Conservation (phyloP, 2,113 vertebrate genomes). For the Pitta sordida region DNA sequence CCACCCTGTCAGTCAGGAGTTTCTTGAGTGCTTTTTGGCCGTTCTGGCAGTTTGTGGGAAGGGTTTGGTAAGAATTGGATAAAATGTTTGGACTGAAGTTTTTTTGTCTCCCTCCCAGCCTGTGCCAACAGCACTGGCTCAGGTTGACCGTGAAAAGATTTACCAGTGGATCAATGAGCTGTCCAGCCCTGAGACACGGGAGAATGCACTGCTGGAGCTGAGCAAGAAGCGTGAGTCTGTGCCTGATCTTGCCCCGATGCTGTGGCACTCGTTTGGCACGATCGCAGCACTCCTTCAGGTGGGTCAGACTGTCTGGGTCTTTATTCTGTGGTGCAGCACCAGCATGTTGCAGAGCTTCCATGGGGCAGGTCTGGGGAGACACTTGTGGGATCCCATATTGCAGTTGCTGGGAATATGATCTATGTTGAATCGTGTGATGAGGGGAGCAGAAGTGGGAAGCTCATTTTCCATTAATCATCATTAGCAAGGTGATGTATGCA, state of each 20-base stretch:
- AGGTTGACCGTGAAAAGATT: conserved; percentile 97
- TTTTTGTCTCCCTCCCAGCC: conserved; percentile 73
- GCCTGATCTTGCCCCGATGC: conserved; percentile 94
- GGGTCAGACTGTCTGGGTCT: background rate
- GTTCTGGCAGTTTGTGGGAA: background rate
- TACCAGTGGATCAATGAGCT: conserved; percentile 99
- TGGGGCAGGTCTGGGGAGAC: background rate
- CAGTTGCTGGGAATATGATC: background rate
- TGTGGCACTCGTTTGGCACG: conserved; percentile 97
- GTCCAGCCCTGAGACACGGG: conserved; percentile 93
- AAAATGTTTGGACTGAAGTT: background rate
- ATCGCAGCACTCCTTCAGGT: conserved; percentile 97
- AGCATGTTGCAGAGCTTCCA: background rate
- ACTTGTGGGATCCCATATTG: background rate
- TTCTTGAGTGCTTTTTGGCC: background rate
- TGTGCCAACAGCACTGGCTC: conserved; percentile 91
- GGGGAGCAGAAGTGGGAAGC: background rate
- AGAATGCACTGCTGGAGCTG: conserved; percentile 94
- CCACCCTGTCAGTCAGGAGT: background rate
- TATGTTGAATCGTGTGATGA: background rate
- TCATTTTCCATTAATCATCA: background rate
- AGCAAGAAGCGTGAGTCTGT: conserved; percentile 98
- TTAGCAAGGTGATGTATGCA: background rate
- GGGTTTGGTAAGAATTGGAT: background rate
- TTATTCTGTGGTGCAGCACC: accelerated